Evolutionary conservation across 1,140 invertebrate species (phyloP).

Genomic region (Solenopsis fugax): DNA sequence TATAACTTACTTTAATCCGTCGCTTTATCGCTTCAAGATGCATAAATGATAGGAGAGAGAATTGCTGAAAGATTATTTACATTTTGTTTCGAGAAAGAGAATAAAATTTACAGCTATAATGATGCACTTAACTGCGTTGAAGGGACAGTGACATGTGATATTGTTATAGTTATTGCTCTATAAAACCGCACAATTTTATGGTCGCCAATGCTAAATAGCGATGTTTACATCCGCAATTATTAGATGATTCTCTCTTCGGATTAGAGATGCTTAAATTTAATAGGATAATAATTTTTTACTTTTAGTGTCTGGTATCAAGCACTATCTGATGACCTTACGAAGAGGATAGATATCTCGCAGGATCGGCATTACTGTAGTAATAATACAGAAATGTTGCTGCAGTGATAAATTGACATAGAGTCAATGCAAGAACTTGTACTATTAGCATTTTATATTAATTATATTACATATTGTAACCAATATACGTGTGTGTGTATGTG

Average conservation of each 20-base stretch:
- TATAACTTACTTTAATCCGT: not conserved
- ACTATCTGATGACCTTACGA: not conserved
- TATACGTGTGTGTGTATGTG: not conserved
- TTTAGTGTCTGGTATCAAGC: constrained; percentile 9
- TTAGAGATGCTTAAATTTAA: constrained; percentile 47
- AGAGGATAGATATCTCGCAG: not conserved
- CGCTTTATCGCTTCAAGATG: not conserved
- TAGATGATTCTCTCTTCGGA: not conserved
- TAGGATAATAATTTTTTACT: constrained; percentile 22
- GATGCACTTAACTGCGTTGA: not conserved
- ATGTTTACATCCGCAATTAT: constrained; percentile 24
- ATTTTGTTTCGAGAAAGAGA: constrained; percentile 2
- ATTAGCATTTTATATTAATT: constrained; percentile 15
- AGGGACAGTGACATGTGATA: constrained; percentile 7
- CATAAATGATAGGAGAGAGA: not conserved
- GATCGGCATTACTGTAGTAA: not conserved
- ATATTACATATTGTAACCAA: not conserved
- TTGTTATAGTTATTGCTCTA: constrained; percentile 21
- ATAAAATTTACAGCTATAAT: constrained; percentile 17
- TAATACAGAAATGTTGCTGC: not conserved
- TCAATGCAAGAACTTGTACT: not conserved
- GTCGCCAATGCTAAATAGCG: not conserved
- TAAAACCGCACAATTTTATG: constrained; percentile 39
- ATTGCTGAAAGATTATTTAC: not conserved
- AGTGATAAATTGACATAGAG: not conserved